Evolutionary conservation across 2,113 vertebrate species (phyloP), one percentile per base, ranked within the genome.

Genomic region (Tachuris rubrigastra): DNA sequence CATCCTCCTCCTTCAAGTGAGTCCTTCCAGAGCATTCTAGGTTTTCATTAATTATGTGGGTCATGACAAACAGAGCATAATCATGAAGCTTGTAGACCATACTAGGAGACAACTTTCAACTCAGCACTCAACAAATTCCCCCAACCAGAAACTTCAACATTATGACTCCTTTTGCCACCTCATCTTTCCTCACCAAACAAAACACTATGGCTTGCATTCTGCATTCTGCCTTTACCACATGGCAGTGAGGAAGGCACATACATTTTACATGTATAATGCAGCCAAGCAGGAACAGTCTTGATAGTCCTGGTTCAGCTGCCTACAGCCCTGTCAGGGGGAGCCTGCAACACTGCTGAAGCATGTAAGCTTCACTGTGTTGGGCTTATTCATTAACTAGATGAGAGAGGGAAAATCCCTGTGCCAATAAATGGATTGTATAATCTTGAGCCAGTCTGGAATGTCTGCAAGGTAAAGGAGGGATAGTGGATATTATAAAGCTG

Each of bases 211-310:
- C 37, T 83, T 56, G 24, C n/a, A 49, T 87, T 72, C 91, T 50
- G 22, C 65, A 25, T 62, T 53, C n/a, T 74, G 14, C 11, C 49
- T n/a, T 76, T 30, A 24, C 20, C 30, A 12, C 0, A 0, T 14
- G 19, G 44, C 58, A 10, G 2, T 8, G 16, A 55, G 63, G 31
- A 23, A 33, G 33, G 27, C 14, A 73, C 33, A 19, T 31, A 33
- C 1, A 12, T 71, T 83, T 44, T 79, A 16, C 8, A 21, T 10
- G 5, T 39, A 19, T 10, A 35, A 42, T 14, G 7, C 33, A 67
- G 13, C 20, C 41, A 31, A 55, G 33, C 52, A 89, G 56, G 21
- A 71, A 41, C 6, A 47, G 12, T 41, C 35, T 23, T 5, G 3
- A 41, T 28, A 37, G 9, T 25, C 55, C 19, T 13, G 22, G 50